Evolutionary conservation across 2,797 vertebrate species (phyloP).

Genomic region (Gouania willdenowi): DNA sequence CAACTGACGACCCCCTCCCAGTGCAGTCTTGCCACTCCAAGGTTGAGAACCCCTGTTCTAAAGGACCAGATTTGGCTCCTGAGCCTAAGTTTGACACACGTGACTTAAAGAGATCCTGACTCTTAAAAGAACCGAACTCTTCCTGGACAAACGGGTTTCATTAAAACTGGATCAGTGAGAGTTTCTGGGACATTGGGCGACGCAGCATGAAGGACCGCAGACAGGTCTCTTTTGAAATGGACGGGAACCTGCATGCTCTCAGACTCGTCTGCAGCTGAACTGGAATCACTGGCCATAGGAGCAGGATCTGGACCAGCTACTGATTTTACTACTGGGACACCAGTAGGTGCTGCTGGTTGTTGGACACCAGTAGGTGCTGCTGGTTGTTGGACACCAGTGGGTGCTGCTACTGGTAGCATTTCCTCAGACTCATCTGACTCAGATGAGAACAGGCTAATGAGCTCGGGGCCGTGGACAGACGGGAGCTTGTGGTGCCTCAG

Average conservation of each 20-base stretch:
- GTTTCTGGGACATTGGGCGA: background rate
- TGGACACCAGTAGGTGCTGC: background rate
- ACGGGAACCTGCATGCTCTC: background rate
- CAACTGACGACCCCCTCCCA: no score
- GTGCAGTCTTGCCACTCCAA: no score
- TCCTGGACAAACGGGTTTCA: slow-evolving; percentile 65
- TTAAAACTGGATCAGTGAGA: background rate
- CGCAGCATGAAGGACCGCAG: background rate
- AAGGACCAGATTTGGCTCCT: no score
- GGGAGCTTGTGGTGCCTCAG: slow-evolving; percentile 69
- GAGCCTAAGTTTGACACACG: no score
- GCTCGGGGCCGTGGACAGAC: slow-evolving; percentile 40
- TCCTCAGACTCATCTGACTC: slow-evolving; percentile 50
- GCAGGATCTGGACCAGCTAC: background rate
- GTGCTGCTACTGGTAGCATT: slow-evolving; percentile 11
- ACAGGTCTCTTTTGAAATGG: slow-evolving; percentile 46
- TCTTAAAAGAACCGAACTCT: slow-evolving; percentile 57
- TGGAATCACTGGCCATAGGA: background rate
- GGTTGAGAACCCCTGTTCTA: no score
- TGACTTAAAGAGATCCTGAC: background rate
- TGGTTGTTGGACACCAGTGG: background rate
- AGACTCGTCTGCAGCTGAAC: background rate
- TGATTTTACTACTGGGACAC: background rate
- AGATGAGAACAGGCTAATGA: slow-evolving; percentile 49
- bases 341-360: background rate